These are phyloP conservation scores for Drosophila tropicalis DNA, from an alignment of 1,140 invertebrate genomes.

Conservation along the genomic window DNA sequence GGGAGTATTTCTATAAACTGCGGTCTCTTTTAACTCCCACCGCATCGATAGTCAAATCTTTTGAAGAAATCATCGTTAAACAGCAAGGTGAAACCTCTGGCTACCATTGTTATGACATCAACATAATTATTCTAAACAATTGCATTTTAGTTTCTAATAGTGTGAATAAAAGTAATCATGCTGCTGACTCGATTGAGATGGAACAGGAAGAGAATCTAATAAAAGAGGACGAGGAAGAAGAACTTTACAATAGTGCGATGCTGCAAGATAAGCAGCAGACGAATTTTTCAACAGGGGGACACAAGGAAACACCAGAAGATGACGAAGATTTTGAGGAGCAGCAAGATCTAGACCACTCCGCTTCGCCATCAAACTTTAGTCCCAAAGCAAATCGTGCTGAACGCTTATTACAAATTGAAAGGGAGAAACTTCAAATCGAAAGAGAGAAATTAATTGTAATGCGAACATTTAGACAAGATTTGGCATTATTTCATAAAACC, in stretches of 20 bases:
- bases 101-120: too few relatives aligned
- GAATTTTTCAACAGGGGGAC: neutral
- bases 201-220: neutral
- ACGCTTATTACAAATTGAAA: constrained; percentile 26
- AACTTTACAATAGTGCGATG: neutral
- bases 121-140: neutral
- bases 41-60: neutral
- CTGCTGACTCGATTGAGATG: neutral
- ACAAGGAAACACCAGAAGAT: neutral
- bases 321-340: neutral
- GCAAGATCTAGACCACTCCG: too few relatives aligned
- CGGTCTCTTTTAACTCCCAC: constrained; percentile 28
- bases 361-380: too few relatives aligned
- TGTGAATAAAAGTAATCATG: neutral
- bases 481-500: constrained; percentile 32
- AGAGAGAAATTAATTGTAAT: constrained; percentile 36
- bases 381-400: neutral
- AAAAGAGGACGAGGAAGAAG: neutral
- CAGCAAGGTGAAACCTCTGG: neutral
- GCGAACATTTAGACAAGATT: constrained; percentile 32
- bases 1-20: constrained; percentile 33
- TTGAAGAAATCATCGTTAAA: constrained; percentile 10
- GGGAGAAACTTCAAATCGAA: constrained; percentile 33
- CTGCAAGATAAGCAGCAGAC: neutral
- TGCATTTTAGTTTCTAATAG: neutral